Conservation (phyloP, 2,888 invertebrate species). For the Callyntrura guangdongensis region DNA sequence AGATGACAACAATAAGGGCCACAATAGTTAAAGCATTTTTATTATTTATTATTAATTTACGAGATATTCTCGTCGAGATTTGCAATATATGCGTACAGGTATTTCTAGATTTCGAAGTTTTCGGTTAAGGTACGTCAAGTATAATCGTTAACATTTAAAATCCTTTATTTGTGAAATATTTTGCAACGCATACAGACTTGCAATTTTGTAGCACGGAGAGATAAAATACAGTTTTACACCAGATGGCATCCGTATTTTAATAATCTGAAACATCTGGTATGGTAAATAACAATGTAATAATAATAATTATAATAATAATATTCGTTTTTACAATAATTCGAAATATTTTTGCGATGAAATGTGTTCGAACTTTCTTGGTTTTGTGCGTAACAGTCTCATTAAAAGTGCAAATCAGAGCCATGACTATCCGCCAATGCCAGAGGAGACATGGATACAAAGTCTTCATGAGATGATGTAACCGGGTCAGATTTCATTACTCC, state of each 20-base stretch:
- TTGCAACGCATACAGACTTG: neutral
- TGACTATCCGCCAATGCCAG: conserved; percentile 70
- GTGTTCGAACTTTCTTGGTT: neutral
- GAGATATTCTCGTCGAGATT: too few relatives aligned
- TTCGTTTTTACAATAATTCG: neutral
- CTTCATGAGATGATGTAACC: conserved; percentile 55
- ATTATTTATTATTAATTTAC: too few relatives aligned
- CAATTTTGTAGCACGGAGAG: too few relatives aligned
- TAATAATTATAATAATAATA: neutral
- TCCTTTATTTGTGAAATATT: neutral
- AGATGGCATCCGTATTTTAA: too few relatives aligned
- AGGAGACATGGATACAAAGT: conserved; percentile 71
- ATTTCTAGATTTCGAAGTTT: neutral
- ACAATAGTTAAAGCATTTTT: too few relatives aligned
- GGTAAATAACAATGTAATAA: conserved; percentile 2
- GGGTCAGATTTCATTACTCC: conserved; percentile 44
- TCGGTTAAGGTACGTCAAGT: conserved; percentile 10
- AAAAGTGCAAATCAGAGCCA: conserved; percentile 78
- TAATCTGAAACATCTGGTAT: neutral
- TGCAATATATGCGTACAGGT: neutral
- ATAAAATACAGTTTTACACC: too few relatives aligned
- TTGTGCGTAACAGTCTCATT: conserved; percentile 59
- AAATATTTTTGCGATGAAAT: neutral
- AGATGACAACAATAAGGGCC: neutral
- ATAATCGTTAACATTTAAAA: neutral